Percentiles rank a stretch among this genome's conserved stretches.
Evolutionary conservation across 2,797 vertebrate genomes (phyloP).

Genomic region (Furcifer pardalis): DNA sequence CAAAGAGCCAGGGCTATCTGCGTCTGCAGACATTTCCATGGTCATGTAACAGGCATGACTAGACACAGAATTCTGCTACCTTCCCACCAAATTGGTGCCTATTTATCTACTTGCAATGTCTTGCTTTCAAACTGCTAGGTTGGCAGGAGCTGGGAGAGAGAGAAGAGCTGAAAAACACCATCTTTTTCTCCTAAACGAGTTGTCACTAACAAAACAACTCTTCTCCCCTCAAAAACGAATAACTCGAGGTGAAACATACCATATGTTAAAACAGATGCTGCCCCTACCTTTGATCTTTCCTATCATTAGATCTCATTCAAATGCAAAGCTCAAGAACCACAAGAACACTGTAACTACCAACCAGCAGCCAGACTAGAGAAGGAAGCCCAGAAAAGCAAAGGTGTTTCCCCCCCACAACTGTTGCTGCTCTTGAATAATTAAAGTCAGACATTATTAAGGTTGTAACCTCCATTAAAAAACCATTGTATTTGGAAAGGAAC

Average conservation of each 20-base stretch:
- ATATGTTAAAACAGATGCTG: neutral
- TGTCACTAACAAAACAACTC: neutral
- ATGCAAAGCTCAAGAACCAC: too few species aligned
- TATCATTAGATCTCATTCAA: neutral
- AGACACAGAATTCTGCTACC: too few species aligned
- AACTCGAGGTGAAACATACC: neutral
- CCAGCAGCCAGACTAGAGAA: neutral
- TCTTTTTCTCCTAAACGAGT: neutral
- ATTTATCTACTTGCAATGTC: too few species aligned
- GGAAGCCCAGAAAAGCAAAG: constrained; percentile 5
- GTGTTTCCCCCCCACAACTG: constrained; percentile 3
- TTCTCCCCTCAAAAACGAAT: neutral
- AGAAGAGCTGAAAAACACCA: too few species aligned
- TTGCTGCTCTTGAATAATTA: constrained; percentile 43
- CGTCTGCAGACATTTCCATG: too few species aligned
- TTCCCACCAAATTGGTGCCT: too few species aligned
- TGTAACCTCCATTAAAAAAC: constrained; percentile 35
- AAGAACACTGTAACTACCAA: neutral
- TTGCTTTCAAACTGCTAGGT: too few species aligned
- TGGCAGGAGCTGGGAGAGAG: too few species aligned
- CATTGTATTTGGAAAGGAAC: constrained; percentile 33
- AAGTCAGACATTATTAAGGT: constrained; percentile 26
- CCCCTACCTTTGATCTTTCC: neutral
- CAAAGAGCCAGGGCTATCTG: too few species aligned
- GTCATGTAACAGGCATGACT: too few species aligned